Base-by-base conservation (phyloP, 2,888 invertebrate genomes). In the Germaria angustata region DNA sequence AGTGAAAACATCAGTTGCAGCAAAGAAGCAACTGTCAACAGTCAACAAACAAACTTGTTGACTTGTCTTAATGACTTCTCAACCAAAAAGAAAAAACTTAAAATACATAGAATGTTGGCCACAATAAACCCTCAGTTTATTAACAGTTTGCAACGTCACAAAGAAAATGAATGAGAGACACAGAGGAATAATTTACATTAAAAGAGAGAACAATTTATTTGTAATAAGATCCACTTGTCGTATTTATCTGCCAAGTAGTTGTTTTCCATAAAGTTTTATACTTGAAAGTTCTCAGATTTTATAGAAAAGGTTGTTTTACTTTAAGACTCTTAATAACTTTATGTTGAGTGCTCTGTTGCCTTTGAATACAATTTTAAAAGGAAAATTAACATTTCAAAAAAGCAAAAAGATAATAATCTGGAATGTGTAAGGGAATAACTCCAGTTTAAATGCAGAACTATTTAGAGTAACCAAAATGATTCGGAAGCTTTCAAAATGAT, bases 1-100 rank as follows among this genome's bases (percentile, higher is more conserved):
- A 61, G 51, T 8, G 0, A 39, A 17, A 46, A 11, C 20, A 34
- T 39, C 36, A 34, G n/a, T n/a, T n/a, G n/a, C n/a, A n/a, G n/a
- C n/a, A n/a, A n/a, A 65, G 46, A 57, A 66, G 46, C 13, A 39
- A 57, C 24, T 46, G 17, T 55, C 22, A 55, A 65, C 15, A 66
- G 53, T 63, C 24, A 73, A 59, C 55, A 51, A 61, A 63, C 69
- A 78, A 78, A 78, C 69, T 78, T 71, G 78, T 78, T 78, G 78
- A 78, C 78, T 63, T 69, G 46, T 44, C 69, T 63, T 78, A 71
- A 78, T 78, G 63, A 78, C 69, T 78, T 44, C 69, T 78, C 55
- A 78, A 46, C 34, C 53, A 71, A 36, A n/a, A 49, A 51, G 32
- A 28, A 57, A 65, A 75, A 61, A 53, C 34, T 15, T 17, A 66